These are phyloP conservation scores for Eurois occulta DNA, from an alignment of 2,888 invertebrate genomes.

Conservation along the genomic window DNA sequence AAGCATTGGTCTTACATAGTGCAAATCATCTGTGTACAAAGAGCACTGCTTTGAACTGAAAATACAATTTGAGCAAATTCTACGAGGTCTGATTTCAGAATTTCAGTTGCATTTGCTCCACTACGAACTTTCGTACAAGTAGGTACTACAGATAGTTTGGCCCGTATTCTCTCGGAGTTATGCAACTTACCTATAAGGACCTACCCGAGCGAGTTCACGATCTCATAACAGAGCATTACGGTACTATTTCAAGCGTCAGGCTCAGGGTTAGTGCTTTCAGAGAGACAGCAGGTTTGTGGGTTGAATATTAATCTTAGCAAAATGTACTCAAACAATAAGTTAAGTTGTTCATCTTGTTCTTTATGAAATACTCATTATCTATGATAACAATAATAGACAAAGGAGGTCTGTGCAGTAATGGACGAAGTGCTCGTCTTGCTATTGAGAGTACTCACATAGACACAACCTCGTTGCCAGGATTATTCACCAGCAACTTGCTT, in stretches of 20 bases:
- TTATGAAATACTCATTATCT: too few species aligned
- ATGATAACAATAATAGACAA: too few species aligned
- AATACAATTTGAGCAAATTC: neutral
- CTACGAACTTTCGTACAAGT: neutral
- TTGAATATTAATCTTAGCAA: neutral
- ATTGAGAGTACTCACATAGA: too few species aligned
- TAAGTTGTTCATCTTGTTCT: too few species aligned
- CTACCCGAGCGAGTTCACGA: neutral
- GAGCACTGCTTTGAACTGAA: neutral
- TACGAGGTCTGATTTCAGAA: neutral
- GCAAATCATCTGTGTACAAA: neutral
- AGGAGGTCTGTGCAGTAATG: too few species aligned
- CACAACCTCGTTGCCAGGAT: too few species aligned
- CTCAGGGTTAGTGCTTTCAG: neutral
- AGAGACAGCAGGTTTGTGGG: neutral
- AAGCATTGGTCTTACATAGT: too few species aligned
- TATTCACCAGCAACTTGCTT: too few species aligned
- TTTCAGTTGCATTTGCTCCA: neutral
- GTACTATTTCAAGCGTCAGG: neutral
- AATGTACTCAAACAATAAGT: neutral
- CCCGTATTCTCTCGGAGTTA: neutral
- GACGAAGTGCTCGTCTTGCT: too few species aligned
- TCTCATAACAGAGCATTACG: neutral
- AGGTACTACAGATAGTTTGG: conserved; percentile 5
- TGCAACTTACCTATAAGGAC: neutral